Conservation (phyloP, 1,140 invertebrate genomes). For the Drosophila erecta region DNA sequence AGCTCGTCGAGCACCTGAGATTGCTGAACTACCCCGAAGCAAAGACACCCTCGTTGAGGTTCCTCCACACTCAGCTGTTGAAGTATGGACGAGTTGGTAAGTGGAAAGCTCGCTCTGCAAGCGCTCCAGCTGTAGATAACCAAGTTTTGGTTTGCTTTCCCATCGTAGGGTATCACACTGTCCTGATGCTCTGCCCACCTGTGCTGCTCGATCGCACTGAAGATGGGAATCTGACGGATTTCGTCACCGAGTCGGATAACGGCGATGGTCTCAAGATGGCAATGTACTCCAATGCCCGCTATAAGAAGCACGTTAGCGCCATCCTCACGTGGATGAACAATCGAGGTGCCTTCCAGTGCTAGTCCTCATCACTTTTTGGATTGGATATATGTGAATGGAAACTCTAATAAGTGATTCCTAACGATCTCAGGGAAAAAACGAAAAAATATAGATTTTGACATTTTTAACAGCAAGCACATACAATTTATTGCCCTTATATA, state of each 20-base stretch:
- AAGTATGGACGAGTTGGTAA: constrained; percentile 61
- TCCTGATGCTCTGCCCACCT: constrained; percentile 42
- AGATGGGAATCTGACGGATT: constrained; percentile 41
- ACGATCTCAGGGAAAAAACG: background rate
- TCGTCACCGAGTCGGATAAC: constrained; percentile 40
- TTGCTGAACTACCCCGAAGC: constrained; percentile 56
- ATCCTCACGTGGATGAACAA: constrained; percentile 55
- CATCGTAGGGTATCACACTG: constrained; percentile 44
- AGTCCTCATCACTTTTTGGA: background rate
- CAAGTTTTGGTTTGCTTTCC: background rate
- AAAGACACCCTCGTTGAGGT: constrained; percentile 74
- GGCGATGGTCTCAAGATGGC: constrained; percentile 46
- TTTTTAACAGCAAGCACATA: no score
- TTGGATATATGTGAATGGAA: background rate
- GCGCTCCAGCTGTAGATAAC: background rate
- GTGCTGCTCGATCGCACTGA: constrained; percentile 52
- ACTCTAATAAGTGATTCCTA: background rate
- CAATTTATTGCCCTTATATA: no score
- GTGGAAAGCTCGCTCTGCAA: background rate
- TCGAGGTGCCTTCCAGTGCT: constrained; percentile 39
- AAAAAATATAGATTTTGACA: no score
- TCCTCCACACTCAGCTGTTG: constrained; percentile 61
- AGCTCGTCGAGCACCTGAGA: constrained; percentile 48
- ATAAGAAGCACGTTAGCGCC: constrained; percentile 41
- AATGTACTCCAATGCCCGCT: constrained; percentile 52